phyloP scores from a whole-genome alignment of 2,888 invertebrate genomes.

The Atrina japonica region DNA sequence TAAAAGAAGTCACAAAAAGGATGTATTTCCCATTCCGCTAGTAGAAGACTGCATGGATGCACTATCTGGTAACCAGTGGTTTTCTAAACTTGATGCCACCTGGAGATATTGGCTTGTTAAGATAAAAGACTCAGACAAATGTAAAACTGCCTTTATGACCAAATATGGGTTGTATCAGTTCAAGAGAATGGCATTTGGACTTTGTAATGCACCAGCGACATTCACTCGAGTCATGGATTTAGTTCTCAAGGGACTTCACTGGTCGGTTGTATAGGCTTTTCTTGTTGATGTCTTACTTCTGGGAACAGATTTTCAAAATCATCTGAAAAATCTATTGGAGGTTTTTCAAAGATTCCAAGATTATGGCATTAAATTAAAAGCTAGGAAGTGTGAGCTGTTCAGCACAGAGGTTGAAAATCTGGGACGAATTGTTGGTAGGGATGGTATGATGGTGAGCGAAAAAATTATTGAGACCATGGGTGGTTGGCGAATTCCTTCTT shows the following conservation, averaged over 20 bases:
- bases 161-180: slow-evolving; percentile 44
- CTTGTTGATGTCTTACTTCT: slow-evolving; percentile 49
- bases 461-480: slow-evolving; percentile 10
- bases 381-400: slow-evolving; percentile 48
- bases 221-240: slow-evolving; percentile 40
- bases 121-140: slow-evolving; percentile 3
- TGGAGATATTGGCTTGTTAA: background rate
- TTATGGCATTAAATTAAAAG: slow-evolving; percentile 47
- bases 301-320: slow-evolving; percentile 37
- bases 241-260: slow-evolving; percentile 43
- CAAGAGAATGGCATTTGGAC: slow-evolving; percentile 43
- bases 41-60: slow-evolving; percentile 42
- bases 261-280: slow-evolving; percentile 46
- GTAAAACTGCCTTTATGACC: slow-evolving; percentile 58
- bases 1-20: no score
- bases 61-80: slow-evolving; percentile 32
- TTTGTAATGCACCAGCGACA: slow-evolving; percentile 42
- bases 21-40: slow-evolving; percentile 35
- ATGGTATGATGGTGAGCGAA: slow-evolving; percentile 22
- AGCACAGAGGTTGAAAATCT: slow-evolving; percentile 47
- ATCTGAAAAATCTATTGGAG: slow-evolving; percentile 33
- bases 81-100: slow-evolving; percentile 11
- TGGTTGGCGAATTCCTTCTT: slow-evolving; percentile 27
- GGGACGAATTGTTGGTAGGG: slow-evolving; percentile 33
- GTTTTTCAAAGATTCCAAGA: slow-evolving; percentile 42